phyloP scores from a whole-genome alignment of 2,888 invertebrate genomes.

The Nephrotoma flavescens region DNA sequence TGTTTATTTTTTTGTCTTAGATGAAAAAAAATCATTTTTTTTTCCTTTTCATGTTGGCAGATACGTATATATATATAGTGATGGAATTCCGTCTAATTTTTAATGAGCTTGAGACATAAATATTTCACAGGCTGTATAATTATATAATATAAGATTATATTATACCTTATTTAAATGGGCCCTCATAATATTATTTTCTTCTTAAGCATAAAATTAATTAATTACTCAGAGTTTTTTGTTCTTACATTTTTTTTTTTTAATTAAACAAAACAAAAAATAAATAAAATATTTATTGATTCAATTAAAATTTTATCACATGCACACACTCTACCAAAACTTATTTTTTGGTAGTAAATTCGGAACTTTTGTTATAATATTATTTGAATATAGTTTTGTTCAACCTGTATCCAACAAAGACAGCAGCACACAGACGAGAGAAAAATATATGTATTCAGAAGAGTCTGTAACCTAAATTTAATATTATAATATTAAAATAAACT shows the following conservation, averaged over 20 bases:
- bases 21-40: neutral
- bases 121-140: neutral
- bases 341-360: neutral
- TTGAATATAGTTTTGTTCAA: too few species aligned
- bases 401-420: too few species aligned
- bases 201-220: neutral
- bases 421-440: too few species aligned
- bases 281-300: neutral
- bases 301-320: neutral
- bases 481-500: neutral
- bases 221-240: neutral
- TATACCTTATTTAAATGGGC: neutral
- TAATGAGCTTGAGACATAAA: neutral
- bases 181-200: neutral
- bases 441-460: too few species aligned
- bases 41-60: neutral
- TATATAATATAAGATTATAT: neutral
- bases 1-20: neutral
- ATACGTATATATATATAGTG: neutral
- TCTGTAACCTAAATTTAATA: neutral
- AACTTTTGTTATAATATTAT: too few species aligned
- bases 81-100: neutral
- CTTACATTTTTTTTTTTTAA: neutral
- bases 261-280: neutral
- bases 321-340: neutral